Conservation (phyloP, 30 jellyfish, hydroid and myxozoan species). For the Morbakka virulenta region DNA sequence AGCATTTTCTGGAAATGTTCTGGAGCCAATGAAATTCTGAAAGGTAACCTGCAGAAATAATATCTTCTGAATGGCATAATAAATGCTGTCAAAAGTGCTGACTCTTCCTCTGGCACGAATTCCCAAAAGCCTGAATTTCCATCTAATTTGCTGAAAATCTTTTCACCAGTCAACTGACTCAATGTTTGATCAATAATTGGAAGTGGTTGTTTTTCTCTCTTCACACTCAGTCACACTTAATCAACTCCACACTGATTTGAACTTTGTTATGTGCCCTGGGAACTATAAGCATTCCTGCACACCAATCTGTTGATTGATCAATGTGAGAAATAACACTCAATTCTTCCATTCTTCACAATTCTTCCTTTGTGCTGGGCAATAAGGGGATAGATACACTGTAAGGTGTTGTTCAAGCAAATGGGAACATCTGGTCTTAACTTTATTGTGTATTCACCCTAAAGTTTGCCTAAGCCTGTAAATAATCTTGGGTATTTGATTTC, state of each 20-base stretch:
- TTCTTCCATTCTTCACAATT: slow-evolving; percentile 40
- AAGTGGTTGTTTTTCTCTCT: slow-evolving; percentile 55
- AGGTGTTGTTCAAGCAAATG: slow-evolving; percentile 53
- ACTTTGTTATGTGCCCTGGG: slow-evolving; percentile 38
- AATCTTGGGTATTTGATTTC: no score
- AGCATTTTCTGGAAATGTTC: slow-evolving; percentile 35
- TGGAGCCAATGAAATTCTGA: slow-evolving; percentile 35
- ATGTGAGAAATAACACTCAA: slow-evolving; percentile 57
- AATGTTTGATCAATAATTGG: slow-evolving; percentile 25
- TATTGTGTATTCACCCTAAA: slow-evolving; percentile 35
- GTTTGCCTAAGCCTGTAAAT: slow-evolving; percentile 15
- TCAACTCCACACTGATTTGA: slow-evolving; percentile 55
- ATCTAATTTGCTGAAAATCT: slow-evolving; percentile 42
- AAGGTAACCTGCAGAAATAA: slow-evolving; percentile 54
- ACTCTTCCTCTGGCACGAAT: slow-evolving; percentile 26
- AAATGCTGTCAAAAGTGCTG: slow-evolving; percentile 21
- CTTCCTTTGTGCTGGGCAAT: slow-evolving; percentile 27
- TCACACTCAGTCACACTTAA: slow-evolving; percentile 24
- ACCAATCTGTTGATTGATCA: slow-evolving; percentile 66
- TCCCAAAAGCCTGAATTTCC: slow-evolving; percentile 77
- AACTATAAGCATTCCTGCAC: slow-evolving; percentile 57
- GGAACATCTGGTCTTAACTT: slow-evolving; percentile 14
- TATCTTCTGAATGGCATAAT: slow-evolving; percentile 50
- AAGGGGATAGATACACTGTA: slow-evolving; percentile 53
- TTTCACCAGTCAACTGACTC: slow-evolving; percentile 7